phyloP scores from a whole-genome alignment of 2,113 vertebrate species.

The Eptesicus fuscus region DNA sequence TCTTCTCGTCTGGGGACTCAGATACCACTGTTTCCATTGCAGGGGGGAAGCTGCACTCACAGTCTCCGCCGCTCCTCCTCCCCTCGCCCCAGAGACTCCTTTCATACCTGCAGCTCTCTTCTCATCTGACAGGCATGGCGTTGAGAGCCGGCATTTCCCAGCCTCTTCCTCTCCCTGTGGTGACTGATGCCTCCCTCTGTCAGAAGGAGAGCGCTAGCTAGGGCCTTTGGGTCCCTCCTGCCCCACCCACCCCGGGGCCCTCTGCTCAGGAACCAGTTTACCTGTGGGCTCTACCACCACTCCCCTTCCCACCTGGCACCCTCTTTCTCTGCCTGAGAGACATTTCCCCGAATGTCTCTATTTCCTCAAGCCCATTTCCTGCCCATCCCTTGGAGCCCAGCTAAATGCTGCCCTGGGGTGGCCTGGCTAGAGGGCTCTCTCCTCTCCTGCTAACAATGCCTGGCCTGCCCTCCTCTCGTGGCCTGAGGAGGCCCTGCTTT shows the following conservation, averaged over 20 bases:
- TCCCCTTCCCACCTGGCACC: background rate
- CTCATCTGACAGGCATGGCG: background rate
- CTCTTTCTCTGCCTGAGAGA: background rate
- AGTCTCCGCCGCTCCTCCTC: background rate
- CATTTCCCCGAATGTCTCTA: background rate
- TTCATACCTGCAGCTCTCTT: background rate
- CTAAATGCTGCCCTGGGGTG: background rate
- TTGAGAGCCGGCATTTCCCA: background rate
- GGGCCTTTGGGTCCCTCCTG: background rate
- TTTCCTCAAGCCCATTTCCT: background rate
- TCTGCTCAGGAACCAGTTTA: background rate
- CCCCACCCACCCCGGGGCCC: background rate
- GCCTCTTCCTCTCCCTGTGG: background rate
- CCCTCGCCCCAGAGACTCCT: background rate
- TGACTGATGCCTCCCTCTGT: background rate
- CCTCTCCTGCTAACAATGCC: background rate
- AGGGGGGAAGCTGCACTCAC: accelerated
- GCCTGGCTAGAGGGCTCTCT: background rate
- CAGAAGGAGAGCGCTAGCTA: background rate
- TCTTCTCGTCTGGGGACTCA: background rate
- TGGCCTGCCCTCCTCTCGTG: background rate
- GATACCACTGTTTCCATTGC: background rate
- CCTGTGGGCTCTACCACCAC: background rate
- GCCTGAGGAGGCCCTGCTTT: background rate
- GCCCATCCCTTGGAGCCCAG: background rate